Conservation (phyloP, 2,113 vertebrate genomes). For the human (Homo sapiens) region GRCh38 chr3:134233001-134233500, state of each 20-base stretch:
- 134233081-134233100: neutral
- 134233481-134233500: neutral
- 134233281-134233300: conserved; percentile 63
- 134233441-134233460: neutral
- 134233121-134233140: conserved; percentile 15
- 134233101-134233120: neutral
- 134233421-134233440: conserved; percentile 39
- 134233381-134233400: neutral
- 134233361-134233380: conserved; percentile 56
- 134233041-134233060: neutral
- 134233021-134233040: neutral
- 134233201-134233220: conserved; percentile 62
- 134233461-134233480: conserved; percentile 20
- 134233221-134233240: conserved; percentile 52
- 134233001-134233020: neutral
- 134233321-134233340: conserved; percentile 18
- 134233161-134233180: neutral
- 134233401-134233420: conserved; percentile 30
- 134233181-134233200: conserved; percentile 49
- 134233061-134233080: neutral
- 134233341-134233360: conserved; percentile 45
- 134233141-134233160: neutral
- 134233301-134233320: neutral
- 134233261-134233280: conserved; percentile 56
- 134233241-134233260: conserved; percentile 42